These are phyloP conservation scores for Erynnis tages DNA, from an alignment of 2,888 invertebrate genomes.

Conservation along the genomic window DNA sequence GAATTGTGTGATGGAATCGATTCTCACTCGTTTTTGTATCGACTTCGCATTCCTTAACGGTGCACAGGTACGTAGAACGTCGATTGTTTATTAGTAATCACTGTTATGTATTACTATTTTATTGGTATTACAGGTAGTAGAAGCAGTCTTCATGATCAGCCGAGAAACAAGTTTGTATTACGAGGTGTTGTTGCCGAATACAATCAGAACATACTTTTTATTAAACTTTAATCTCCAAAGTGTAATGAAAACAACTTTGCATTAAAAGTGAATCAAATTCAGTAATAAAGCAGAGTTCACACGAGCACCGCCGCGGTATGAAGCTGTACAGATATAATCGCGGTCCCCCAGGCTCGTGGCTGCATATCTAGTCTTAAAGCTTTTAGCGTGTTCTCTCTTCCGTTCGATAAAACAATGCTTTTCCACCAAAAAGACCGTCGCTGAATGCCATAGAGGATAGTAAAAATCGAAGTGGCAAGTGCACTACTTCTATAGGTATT, in stretches of 20 bases:
- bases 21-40: constrained; percentile 26
- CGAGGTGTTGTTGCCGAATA: no score
- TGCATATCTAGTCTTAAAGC: constrained; percentile 23
- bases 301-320: neutral
- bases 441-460: neutral
- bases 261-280: no score
- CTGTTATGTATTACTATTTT: constrained; percentile 2
- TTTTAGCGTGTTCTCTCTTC: constrained; percentile 25
- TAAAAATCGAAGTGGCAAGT: neutral
- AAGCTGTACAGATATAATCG: constrained; percentile 17
- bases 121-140: no score
- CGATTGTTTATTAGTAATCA: constrained; percentile 13
- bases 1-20: constrained; percentile 26
- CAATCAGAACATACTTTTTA: no score
- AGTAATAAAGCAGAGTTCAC: no score
- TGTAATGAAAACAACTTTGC: no score
- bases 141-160: no score
- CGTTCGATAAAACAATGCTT: constrained; percentile 27
- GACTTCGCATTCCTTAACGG: constrained; percentile 19
- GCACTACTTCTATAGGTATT: no score
- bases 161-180: no score
- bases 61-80: constrained; percentile 8
- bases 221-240: no score
- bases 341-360: constrained; percentile 20
- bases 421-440: constrained; percentile 26